Evolutionary conservation across 2,113 vertebrate genomes (phyloP).

Genomic region (Sigmodon hispidus): DNA sequence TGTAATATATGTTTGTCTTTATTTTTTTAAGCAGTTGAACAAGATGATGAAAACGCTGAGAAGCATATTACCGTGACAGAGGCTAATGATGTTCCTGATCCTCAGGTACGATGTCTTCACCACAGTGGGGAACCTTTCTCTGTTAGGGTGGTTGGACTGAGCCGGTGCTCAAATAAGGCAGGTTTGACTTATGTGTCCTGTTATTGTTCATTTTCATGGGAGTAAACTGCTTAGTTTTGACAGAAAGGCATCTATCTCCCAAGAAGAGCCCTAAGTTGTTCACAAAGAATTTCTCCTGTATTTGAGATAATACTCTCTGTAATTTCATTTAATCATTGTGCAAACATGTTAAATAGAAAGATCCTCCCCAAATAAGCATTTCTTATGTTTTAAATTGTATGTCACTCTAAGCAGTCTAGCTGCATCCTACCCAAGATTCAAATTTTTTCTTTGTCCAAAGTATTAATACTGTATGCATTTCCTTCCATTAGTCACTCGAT

Average conservation of each 20-base stretch:
- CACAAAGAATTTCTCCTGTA: background rate
- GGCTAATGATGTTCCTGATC: slow-evolving; percentile 68
- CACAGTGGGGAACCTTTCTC: rapidly evolving
- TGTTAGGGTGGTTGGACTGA: background rate
- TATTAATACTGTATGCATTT: background rate
- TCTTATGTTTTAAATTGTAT: background rate
- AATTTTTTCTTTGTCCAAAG: background rate
- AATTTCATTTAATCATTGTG: background rate
- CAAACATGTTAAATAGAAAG: background rate
- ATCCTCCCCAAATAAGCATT: background rate
- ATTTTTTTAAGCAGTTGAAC: slow-evolving; percentile 79
- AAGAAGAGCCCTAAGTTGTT: background rate
- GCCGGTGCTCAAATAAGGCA: background rate
- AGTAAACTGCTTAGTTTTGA: slow-evolving; percentile 71
- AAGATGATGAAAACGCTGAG: slow-evolving; percentile 82
- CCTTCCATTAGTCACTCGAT: too few relatives aligned
- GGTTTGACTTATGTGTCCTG: slow-evolving; percentile 50
- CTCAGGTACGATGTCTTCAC: slow-evolving; percentile 79
- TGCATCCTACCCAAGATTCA: too few relatives aligned
- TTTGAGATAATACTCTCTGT: background rate
- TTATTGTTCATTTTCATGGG: slow-evolving; percentile 46
- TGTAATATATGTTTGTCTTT: background rate
- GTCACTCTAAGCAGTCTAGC: too few relatives aligned
- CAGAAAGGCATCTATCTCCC: slow-evolving; percentile 34
- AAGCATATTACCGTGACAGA: slow-evolving; percentile 75